phyloP scores from a whole-genome alignment of 2,888 invertebrate species.

The Hirudinaria manillensis region DNA sequence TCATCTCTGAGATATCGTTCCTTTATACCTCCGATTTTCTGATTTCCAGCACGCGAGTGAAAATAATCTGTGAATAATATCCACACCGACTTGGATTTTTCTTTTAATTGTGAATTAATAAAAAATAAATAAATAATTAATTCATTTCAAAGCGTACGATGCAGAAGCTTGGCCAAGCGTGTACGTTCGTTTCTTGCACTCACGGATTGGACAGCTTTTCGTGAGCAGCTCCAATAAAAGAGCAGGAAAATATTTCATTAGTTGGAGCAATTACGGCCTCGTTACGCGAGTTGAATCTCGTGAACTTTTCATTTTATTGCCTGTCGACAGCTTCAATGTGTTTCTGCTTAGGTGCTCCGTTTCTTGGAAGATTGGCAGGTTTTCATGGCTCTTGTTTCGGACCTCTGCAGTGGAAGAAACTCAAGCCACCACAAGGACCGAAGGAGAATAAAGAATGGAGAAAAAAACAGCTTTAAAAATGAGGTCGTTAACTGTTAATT shows the following conservation, averaged over 20 bases:
- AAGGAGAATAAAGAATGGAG: neutral
- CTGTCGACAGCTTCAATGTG: constrained; percentile 14
- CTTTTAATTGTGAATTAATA: neutral
- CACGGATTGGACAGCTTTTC: neutral
- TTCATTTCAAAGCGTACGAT: neutral
- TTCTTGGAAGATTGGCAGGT: constrained; percentile 6
- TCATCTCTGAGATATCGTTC: constrained; percentile 27
- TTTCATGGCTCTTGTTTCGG: constrained; percentile 2
- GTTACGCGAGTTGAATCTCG: constrained; percentile 5
- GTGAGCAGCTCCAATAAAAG: neutral
- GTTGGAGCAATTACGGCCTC: constrained; percentile 10
- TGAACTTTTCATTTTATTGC: constrained; percentile 1
- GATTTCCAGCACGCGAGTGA: neutral
- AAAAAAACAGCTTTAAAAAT: neutral
- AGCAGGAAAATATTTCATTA: neutral
- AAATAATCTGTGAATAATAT: neutral
- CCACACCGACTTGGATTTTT: neutral
- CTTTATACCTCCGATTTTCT: constrained; percentile 33
- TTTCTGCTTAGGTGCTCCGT: neutral
- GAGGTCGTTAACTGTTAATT: constrained; percentile 13
- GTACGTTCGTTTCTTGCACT: no score
- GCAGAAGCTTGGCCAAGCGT: no score
- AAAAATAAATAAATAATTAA: constrained; percentile 18
- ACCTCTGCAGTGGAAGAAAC: no score
- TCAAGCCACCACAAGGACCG: no score